Percentiles rank a stretch among this genome's conserved stretches.
phyloP scores from a whole-genome alignment of 1,140 invertebrate species.

The Paraescarpia echinospica region DNA sequence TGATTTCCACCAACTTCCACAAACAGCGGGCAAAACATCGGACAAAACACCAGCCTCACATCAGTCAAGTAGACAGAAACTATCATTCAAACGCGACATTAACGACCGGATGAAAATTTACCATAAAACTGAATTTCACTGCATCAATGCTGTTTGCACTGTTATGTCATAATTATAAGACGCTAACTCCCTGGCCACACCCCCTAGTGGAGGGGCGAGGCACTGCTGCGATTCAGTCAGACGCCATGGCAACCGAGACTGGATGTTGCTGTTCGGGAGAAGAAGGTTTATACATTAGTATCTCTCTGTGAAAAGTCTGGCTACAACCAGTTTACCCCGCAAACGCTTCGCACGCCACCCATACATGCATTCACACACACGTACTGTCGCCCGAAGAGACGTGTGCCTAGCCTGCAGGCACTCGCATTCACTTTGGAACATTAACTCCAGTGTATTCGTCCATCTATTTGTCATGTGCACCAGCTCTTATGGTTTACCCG shows the following conservation, averaged over 20 bases:
- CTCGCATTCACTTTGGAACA: neutral
- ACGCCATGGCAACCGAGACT: neutral
- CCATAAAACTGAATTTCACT: constrained; percentile 1
- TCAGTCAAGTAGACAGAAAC: neutral
- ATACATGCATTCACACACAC: neutral
- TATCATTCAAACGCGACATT: neutral
- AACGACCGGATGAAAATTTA: neutral
- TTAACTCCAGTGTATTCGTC: neutral
- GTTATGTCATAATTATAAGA: neutral
- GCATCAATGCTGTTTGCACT: neutral
- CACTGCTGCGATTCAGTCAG: neutral
- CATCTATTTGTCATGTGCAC: neutral
- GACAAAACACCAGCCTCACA: neutral
- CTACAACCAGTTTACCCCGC: neutral
- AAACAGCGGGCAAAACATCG: neutral
- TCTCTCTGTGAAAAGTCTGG: neutral
- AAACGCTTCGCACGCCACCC: neutral
- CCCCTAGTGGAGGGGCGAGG: neutral
- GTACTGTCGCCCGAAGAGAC: neutral
- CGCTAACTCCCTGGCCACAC: neutral
- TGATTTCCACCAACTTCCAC: neutral
- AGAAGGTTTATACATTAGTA: constrained; percentile 4
- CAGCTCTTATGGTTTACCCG: neutral
- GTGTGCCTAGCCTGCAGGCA: neutral
- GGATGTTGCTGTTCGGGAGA: neutral